Conservation (phyloP, 2,113 vertebrate genomes). For the Menidia beryllina region DNA sequence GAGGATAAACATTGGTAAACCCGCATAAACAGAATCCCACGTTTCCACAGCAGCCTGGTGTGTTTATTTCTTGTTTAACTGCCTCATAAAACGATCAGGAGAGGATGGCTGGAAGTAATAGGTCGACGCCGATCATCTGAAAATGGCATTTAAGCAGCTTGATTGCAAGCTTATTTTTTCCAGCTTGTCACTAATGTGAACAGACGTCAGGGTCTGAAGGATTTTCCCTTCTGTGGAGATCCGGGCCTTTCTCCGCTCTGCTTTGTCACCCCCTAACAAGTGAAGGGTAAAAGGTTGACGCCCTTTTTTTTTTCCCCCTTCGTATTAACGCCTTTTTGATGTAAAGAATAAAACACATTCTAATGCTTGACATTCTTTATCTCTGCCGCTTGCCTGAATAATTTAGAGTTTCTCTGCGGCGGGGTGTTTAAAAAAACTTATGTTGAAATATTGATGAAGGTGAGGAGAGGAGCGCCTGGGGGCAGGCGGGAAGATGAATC, state of each 20-base stretch:
- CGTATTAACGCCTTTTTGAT: conserved; percentile 41
- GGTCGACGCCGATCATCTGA: not conserved
- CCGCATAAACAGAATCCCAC: too few relatives aligned
- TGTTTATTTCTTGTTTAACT: too few relatives aligned
- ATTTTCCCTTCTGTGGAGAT: conserved; percentile 1
- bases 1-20: too few relatives aligned
- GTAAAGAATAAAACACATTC: conserved; percentile 56
- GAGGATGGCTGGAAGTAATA: not conserved
- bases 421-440: conserved; percentile 83
- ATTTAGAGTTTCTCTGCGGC: conserved; percentile 77
- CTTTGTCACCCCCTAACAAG: conserved; percentile 33
- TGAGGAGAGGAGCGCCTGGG: conserved; percentile 74
- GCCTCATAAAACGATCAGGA: not conserved
- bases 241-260: conserved; percentile 29
- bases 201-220: not conserved
- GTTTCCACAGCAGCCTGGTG: too few relatives aligned
- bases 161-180: not conserved
- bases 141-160: not conserved
- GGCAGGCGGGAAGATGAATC: conserved; percentile 77
- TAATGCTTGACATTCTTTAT: conserved; percentile 74
- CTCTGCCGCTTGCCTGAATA: conserved; percentile 75
- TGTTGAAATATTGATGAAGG: conserved; percentile 86
- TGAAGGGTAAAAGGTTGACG: conserved; percentile 63
- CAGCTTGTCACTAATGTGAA: not conserved
- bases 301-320: too few relatives aligned